These are phyloP conservation scores for Cebus imitator DNA, from an alignment of 2,113 vertebrate genomes.

Conservation along the genomic window DNA sequence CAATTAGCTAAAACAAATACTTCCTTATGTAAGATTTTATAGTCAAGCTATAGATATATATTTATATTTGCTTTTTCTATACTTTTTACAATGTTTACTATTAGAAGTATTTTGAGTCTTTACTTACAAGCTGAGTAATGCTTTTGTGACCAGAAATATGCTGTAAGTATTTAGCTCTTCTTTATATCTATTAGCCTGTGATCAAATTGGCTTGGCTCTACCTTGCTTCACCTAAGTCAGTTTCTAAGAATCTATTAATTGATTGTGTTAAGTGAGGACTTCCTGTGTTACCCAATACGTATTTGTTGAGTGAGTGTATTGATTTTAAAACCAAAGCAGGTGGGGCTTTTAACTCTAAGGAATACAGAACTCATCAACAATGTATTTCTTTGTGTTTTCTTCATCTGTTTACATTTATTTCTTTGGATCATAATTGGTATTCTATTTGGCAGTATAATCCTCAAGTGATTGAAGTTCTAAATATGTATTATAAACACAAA, in stretches of 20 bases:
- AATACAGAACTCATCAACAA: not conserved
- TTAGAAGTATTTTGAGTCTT: not conserved
- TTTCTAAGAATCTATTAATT: not conserved
- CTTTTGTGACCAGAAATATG: not conserved
- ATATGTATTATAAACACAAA: not conserved
- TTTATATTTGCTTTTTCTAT: no score
- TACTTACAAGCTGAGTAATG: not conserved
- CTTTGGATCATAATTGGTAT: not conserved
- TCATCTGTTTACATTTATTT: not conserved
- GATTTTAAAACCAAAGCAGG: not conserved
- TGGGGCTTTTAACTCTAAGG: not conserved
- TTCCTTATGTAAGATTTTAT: not conserved
- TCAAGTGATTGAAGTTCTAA: not conserved
- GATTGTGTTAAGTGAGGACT: not conserved
- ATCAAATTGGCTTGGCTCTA: not conserved
- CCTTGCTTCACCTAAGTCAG: not conserved
- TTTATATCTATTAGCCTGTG: no score
- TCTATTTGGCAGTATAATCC: not conserved
- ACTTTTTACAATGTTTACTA: not conserved
- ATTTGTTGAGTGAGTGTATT: not conserved
- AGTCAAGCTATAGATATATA: not conserved
- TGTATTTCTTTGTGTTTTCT: not conserved
- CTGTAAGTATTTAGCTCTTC: no score
- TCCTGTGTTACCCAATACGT: not conserved
- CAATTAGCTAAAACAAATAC: not conserved